Conservation (phyloP, 2,113 vertebrate genomes). For the Alosa alosa region DNA sequence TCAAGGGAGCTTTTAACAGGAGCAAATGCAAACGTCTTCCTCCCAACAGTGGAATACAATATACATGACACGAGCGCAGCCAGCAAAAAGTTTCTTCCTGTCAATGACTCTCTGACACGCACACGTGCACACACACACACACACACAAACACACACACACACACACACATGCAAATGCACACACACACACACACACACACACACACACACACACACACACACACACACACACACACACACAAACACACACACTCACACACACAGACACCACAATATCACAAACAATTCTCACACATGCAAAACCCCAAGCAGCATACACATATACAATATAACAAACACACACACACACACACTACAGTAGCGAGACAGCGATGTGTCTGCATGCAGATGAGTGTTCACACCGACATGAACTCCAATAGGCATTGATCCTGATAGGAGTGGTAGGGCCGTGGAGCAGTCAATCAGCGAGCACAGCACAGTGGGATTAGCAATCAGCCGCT, state of each 20-base stretch:
- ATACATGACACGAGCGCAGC: too few relatives aligned
- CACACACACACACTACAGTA: neutral
- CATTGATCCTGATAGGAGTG: neutral
- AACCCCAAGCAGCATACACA: neutral
- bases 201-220: slow-evolving; percentile 22
- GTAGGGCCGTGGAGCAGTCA: too few relatives aligned
- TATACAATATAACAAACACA: neutral
- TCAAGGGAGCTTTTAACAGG: too few relatives aligned
- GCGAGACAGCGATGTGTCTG: neutral
- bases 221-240: neutral
- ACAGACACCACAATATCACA: neutral
- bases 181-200: slow-evolving; percentile 29
- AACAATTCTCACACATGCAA: neutral
- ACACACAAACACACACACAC: neutral
- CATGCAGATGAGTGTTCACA: neutral
- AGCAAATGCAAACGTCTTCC: too few relatives aligned
- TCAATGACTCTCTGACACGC: neutral
- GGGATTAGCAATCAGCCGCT: neutral
- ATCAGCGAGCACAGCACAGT: neutral
- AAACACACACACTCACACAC: neutral
- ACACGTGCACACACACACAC: slow-evolving; percentile 1
- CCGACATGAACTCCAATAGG: neutral
- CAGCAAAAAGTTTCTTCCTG: neutral
- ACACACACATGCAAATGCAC: slow-evolving; percentile 9
- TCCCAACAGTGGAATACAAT: neutral